A percentile compares a stretch with the other conserved stretches of the same genome.
Evolutionary conservation across 2,113 vertebrate genomes (phyloP).

Genomic region (Okapia johnstoni): DNA sequence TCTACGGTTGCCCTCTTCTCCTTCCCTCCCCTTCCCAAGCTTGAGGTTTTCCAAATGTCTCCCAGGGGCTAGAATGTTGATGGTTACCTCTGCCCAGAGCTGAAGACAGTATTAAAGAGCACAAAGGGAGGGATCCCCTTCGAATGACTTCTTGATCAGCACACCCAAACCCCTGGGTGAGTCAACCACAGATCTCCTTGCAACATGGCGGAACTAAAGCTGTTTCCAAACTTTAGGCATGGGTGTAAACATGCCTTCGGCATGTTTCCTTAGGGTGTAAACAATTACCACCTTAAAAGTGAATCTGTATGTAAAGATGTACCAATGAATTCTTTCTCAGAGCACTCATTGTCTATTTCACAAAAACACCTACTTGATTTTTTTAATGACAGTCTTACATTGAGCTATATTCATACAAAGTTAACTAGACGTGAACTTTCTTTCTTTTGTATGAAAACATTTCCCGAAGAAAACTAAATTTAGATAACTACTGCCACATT

Average conservation of each 20-base stretch:
- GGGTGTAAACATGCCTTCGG: no score
- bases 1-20: not conserved
- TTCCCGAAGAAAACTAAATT: not conserved
- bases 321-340: slow-evolving; percentile 15
- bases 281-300: not conserved
- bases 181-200: not conserved
- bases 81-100: not conserved
- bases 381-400: not conserved
- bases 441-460: slow-evolving; percentile 20
- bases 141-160: not conserved
- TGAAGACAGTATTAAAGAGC: not conserved
- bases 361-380: not conserved
- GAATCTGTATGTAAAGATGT: not conserved
- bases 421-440: not conserved
- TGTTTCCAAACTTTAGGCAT: not conserved
- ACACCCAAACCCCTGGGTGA: not conserved
- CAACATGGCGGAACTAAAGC: not conserved
- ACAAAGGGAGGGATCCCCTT: not conserved
- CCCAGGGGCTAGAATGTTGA: not conserved
- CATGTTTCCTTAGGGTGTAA: not conserved
- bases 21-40: not conserved
- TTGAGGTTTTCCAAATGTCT: not conserved
- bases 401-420: slow-evolving; percentile 15
- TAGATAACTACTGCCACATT: not conserved
- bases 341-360: not conserved